phyloP scores from a whole-genome alignment of 2,797 vertebrate species.

The Hippocampus kuda region DNA sequence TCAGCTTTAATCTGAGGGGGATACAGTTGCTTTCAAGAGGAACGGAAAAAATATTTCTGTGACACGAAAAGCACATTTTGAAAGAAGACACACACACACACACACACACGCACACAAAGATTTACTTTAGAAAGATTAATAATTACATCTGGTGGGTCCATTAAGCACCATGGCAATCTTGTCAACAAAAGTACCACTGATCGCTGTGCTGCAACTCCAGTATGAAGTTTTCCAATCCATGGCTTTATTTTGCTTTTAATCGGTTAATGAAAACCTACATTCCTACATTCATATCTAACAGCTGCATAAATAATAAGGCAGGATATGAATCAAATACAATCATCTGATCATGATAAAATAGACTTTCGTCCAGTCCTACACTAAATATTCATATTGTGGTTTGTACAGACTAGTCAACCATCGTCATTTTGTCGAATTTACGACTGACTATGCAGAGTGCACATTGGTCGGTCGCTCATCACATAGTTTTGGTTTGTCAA shows the following conservation, averaged over 20 bases:
- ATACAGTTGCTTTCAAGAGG: conserved; percentile 47
- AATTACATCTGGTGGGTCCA: background rate
- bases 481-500: too few species aligned
- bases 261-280: background rate
- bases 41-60: conserved; percentile 28
- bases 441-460: too few species aligned
- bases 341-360: background rate
- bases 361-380: background rate
- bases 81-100: background rate
- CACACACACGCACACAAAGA: background rate
- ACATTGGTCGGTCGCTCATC: too few species aligned
- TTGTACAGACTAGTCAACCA: too few species aligned
- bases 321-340: background rate
- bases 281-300: background rate
- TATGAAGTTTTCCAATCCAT: background rate
- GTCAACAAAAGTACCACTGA: background rate
- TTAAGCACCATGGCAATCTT: background rate
- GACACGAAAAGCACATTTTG: background rate
- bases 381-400: background rate
- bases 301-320: background rate
- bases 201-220: background rate
- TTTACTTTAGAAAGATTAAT: background rate
- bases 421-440: too few species aligned
- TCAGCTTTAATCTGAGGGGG: conserved; percentile 50
- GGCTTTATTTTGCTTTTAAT: background rate